A percentile compares a stretch with the other conserved stretches of the same genome.
Evolutionary conservation across 2,797 vertebrate genomes (phyloP).

Genomic region (Bradypodion pumilum): DNA sequence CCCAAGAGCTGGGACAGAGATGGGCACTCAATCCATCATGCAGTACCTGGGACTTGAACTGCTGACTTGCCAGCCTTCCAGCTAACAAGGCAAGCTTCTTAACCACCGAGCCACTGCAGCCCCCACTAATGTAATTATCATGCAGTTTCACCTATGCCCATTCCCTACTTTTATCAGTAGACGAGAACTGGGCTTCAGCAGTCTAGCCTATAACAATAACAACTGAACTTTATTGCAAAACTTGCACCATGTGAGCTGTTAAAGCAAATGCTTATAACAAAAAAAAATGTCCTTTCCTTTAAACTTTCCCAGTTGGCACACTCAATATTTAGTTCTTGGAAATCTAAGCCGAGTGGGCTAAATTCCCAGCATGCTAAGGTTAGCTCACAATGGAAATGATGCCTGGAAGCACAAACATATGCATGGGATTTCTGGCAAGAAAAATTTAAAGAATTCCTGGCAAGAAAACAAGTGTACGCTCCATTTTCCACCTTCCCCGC

Average conservation of each 20-base stretch:
- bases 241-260: neutral
- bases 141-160: too few species aligned
- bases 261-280: neutral
- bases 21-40: too few species aligned
- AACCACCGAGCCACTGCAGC: too few species aligned
- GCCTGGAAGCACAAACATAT: conserved; percentile 58
- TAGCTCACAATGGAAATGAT: conserved; percentile 43
- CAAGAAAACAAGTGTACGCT: conserved; percentile 20
- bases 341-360: conserved; percentile 44
- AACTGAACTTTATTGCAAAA: neutral
- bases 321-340: conserved; percentile 53
- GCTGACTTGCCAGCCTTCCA: too few species aligned
- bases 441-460: conserved; percentile 59
- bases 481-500: neutral
- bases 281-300: neutral
- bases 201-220: too few species aligned
- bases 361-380: conserved; percentile 52
- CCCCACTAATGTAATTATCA: too few species aligned
- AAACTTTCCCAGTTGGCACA: conserved; percentile 24
- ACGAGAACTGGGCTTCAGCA: too few species aligned
- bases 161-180: too few species aligned
- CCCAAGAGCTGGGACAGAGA: too few species aligned
- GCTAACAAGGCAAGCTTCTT: too few species aligned
- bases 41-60: too few species aligned
- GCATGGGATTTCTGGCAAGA: conserved; percentile 63